Evolutionary conservation across 2,113 vertebrate genomes (phyloP).

Genomic region (Progne subis): DNA sequence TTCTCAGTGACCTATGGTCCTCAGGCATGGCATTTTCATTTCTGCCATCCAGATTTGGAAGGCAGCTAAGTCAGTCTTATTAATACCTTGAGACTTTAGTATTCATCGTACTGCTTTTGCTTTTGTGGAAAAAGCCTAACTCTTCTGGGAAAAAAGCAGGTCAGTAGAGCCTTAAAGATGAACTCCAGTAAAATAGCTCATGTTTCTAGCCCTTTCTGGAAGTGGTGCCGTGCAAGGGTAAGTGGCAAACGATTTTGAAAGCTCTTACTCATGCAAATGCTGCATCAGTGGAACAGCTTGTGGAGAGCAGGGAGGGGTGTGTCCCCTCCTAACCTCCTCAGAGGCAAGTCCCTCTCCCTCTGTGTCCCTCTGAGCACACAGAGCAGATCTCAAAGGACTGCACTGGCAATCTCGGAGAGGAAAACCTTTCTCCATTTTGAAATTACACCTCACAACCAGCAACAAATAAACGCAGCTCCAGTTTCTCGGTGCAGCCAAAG

Average conservation of each 20-base stretch:
- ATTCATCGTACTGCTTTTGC: neutral
- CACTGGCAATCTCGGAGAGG: neutral
- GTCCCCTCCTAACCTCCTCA: neutral
- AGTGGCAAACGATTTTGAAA: conserved; percentile 22
- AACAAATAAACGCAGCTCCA: conserved; percentile 8
- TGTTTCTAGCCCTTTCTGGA: neutral
- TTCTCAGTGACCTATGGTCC: neutral
- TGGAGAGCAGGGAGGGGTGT: neutral
- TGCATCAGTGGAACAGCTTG: conserved; percentile 8
- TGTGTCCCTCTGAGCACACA: neutral
- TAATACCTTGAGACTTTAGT: neutral
- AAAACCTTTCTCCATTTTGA: neutral
- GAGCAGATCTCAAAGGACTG: neutral
- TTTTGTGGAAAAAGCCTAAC: neutral
- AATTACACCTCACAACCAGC: neutral
- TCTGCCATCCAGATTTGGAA: neutral
- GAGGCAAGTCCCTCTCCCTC: neutral
- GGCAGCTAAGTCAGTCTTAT: neutral
- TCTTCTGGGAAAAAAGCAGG: neutral
- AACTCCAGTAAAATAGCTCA: neutral
- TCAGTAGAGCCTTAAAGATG: neutral
- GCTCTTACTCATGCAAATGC: conserved; percentile 24
- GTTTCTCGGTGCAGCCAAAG: conserved; percentile 2
- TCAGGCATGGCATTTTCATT: neutral
- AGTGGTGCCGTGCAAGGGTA: neutral